Conservation (phyloP, 2,888 invertebrate genomes). For the Cartodere bifasciata region DNA sequence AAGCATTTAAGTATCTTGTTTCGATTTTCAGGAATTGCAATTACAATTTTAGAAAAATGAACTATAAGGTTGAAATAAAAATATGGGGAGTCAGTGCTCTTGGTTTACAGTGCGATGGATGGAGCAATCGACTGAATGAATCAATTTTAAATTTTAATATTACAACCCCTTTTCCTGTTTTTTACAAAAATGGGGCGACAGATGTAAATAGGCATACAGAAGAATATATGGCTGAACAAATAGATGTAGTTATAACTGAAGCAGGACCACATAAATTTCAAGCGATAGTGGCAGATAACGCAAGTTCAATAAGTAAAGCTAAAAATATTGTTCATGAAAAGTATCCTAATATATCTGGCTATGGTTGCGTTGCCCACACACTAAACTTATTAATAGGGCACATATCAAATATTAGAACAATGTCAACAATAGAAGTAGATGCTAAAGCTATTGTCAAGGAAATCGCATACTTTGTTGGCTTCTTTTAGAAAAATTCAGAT, state of each 20-base stretch:
- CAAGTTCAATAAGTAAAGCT: conserved; percentile 18
- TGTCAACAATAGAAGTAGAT: conserved; percentile 8
- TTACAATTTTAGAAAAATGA: no score
- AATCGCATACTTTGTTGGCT: conserved; percentile 9
- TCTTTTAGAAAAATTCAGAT: conserved; percentile 11
- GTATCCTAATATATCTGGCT: conserved; percentile 16
- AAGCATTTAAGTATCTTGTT: no score
- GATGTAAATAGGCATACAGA: conserved; percentile 17
- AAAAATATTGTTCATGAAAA: conserved; percentile 17
- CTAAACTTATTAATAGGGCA: conserved; percentile 17
- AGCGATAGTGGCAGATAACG: no score
- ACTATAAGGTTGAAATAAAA: background rate
- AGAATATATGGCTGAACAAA: conserved; percentile 14
- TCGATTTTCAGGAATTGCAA: no score
- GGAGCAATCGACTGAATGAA: conserved; percentile 16
- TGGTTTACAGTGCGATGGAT: conserved; percentile 9
- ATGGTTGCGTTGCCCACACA: conserved; percentile 13
- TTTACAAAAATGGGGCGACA: conserved; percentile 17
- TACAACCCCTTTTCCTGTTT: conserved; percentile 19
- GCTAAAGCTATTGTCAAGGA: conserved; percentile 13
- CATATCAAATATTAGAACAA: conserved; percentile 10
- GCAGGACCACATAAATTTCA: no score
- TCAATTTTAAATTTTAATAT: conserved; percentile 20
- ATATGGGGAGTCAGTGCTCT: background rate
- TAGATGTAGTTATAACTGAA: conserved; percentile 11